Conservation (phyloP, 2,888 invertebrate genomes). For the Chesias legatella region DNA sequence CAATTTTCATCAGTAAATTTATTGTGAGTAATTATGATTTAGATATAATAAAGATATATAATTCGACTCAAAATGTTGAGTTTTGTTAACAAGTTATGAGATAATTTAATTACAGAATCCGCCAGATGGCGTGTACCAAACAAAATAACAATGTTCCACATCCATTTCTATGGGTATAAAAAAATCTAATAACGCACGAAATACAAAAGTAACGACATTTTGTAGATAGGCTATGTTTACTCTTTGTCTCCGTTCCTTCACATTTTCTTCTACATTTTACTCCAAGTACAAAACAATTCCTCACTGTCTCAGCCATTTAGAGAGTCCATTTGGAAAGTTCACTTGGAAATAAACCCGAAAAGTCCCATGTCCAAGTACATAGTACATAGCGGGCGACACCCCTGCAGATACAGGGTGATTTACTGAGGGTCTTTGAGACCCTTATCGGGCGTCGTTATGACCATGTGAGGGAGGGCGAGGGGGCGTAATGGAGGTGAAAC, state of each 20-base stretch:
- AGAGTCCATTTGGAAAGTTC: slow-evolving; percentile 16
- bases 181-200: no score
- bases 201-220: no score
- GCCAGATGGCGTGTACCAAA: no score
- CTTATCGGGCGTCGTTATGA: slow-evolving; percentile 79
- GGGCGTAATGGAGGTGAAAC: slow-evolving; percentile 49
- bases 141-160: no score
- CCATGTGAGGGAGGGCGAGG: slow-evolving; percentile 75
- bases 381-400: slow-evolving; percentile 66
- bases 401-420: slow-evolving; percentile 74
- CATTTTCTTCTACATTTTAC: background rate
- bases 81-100: no score
- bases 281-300: slow-evolving; percentile 4
- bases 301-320: slow-evolving; percentile 9
- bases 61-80: no score
- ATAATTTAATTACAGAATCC: no score
- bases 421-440: slow-evolving; percentile 74
- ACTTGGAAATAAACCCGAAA: slow-evolving; percentile 23
- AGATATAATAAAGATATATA: no score
- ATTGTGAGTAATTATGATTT: no score
- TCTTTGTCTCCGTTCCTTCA: slow-evolving; percentile 5
- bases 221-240: no score
- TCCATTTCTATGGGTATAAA: no score
- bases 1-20: no score
- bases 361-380: slow-evolving; percentile 52